phyloP scores from a whole-genome alignment of 1,140 invertebrate species.

The Hyphantria cunea region DNA sequence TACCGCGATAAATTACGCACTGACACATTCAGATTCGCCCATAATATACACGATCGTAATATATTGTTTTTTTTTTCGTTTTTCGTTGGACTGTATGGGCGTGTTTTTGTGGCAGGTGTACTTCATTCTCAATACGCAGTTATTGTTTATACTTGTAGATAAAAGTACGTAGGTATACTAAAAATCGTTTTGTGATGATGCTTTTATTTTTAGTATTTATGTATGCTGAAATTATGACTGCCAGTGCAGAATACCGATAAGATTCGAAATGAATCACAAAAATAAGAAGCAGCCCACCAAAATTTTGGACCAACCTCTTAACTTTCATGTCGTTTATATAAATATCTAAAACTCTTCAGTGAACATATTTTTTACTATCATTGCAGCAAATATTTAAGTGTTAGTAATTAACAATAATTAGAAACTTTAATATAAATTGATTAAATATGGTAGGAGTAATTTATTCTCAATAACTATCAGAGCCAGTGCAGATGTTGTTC shows the following conservation, averaged over 20 bases:
- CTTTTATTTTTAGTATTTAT: too few species aligned
- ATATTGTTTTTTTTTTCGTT: conserved; percentile 67
- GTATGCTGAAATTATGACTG: too few species aligned
- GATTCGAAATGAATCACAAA: too few species aligned
- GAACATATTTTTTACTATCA: too few species aligned
- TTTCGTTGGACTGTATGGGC: conserved; percentile 29
- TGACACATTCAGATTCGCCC: conserved; percentile 79
- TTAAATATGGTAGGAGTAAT: conserved; percentile 43
- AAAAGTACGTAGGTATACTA: background rate
- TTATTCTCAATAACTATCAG: conserved; percentile 69
- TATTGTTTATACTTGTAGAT: conserved; percentile 8
- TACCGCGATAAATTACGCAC: conserved; percentile 77
- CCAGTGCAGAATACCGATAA: too few species aligned
- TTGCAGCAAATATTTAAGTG: too few species aligned
- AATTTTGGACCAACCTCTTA: too few species aligned
- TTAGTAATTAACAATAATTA: too few species aligned
- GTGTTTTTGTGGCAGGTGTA: conserved; percentile 26
- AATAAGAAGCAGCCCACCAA: too few species aligned
- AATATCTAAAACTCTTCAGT: too few species aligned
- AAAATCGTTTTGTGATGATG: background rate
- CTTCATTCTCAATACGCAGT: conserved; percentile 17
- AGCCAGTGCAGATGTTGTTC: conserved; percentile 70
- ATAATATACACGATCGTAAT: conserved; percentile 74
- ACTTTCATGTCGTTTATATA: too few species aligned
- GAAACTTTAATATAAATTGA: background rate